Conservation (phyloP, 2,888 invertebrate species). For the Nomada hirtipes region DNA sequence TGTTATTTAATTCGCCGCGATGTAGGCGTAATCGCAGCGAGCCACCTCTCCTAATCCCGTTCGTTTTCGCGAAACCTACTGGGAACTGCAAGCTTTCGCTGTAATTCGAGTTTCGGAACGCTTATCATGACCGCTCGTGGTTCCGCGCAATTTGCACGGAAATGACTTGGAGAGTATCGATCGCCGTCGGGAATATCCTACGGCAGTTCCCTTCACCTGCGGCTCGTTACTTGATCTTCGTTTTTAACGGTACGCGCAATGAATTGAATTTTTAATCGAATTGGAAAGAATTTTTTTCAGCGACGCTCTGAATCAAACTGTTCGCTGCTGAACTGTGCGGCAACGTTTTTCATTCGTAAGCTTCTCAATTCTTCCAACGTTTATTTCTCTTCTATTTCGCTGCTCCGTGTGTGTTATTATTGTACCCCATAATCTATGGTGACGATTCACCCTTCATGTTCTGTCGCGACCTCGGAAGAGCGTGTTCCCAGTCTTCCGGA, state of each 20-base stretch:
- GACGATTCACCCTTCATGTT: not conserved
- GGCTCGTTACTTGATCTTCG: too few relatives aligned
- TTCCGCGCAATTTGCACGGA: conserved; percentile 53
- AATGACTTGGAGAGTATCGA: conserved; percentile 42
- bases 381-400: too few relatives aligned
- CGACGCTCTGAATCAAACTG: too few relatives aligned
- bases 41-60: conserved; percentile 24
- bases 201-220: not conserved
- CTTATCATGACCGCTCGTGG: conserved; percentile 35
- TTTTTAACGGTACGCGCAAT: too few relatives aligned
- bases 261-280: too few relatives aligned
- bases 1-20: conserved; percentile 46
- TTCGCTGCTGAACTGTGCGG: too few relatives aligned
- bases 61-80: conserved; percentile 30
- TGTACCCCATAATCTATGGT: not conserved
- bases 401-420: not conserved
- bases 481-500: conserved; percentile 3
- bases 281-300: too few relatives aligned
- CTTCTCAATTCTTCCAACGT: too few relatives aligned
- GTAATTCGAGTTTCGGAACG: conserved; percentile 52
- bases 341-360: too few relatives aligned
- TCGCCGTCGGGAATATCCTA: conserved; percentile 12
- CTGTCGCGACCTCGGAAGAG: not conserved
- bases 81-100: conserved; percentile 7
- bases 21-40: conserved; percentile 27